A percentile compares a stretch with the other conserved stretches of the same genome.
phyloP scores from a whole-genome alignment of 2,797 vertebrate species.

The Halcyon chelicuti region DNA sequence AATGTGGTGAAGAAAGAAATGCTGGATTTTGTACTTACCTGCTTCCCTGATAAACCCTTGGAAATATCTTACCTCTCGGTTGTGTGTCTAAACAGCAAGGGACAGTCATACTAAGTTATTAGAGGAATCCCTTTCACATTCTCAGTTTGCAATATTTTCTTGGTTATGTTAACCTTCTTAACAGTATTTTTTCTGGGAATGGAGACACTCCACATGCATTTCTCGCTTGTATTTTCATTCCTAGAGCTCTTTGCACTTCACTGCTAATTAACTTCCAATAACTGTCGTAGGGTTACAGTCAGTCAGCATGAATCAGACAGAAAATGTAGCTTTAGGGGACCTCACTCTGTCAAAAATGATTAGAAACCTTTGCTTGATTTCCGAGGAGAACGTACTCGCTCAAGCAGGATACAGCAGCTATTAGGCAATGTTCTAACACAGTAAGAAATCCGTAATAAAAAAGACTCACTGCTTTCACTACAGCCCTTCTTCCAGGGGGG shows the following conservation, averaged over 20 bases:
- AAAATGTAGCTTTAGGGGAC: slow-evolving; percentile 64
- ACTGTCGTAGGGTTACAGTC: slow-evolving; percentile 55
- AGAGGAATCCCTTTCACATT: slow-evolving; percentile 2
- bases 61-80: background rate
- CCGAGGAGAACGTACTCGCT: background rate
- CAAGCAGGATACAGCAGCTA: slow-evolving; percentile 47
- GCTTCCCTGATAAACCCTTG: background rate
- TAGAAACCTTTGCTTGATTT: slow-evolving; percentile 56
- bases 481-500: background rate
- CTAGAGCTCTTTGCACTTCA: slow-evolving; percentile 66
- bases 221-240: slow-evolving; percentile 61
- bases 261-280: slow-evolving; percentile 68
- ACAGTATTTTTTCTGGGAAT: background rate
- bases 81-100: background rate
- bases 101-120: background rate
- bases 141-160: background rate
- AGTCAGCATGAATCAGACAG: slow-evolving; percentile 71
- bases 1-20: background rate
- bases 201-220: background rate
- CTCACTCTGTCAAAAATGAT: slow-evolving; percentile 44
- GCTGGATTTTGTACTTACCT: background rate
- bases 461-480: background rate
- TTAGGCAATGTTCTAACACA: background rate
- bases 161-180: background rate
- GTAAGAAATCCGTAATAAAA: slow-evolving; percentile 12